Conservation (phyloP, 2,797 vertebrate species). For the Chloroceryle amazona region DNA sequence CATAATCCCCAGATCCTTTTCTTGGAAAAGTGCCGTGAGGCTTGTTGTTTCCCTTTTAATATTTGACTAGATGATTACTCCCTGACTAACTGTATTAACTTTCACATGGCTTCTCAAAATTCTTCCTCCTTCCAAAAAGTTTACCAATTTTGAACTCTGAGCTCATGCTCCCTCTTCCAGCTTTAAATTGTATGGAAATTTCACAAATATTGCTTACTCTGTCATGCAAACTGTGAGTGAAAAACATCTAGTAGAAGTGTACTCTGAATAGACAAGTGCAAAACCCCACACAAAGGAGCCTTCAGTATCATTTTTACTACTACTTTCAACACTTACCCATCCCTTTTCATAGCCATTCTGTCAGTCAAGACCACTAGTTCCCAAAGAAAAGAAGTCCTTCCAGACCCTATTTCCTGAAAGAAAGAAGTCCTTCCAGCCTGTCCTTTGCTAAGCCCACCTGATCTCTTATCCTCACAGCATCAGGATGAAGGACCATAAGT, state of each 20-base stretch:
- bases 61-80: not conserved
- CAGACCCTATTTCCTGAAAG: not conserved
- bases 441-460: not conserved
- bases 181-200: not conserved
- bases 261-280: not conserved
- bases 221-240: not conserved
- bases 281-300: not conserved
- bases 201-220: not conserved
- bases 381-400: no score
- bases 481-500: not conserved
- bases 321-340: not conserved
- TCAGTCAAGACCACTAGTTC: not conserved
- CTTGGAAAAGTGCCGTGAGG: fast-evolving
- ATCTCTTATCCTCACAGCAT: not conserved
- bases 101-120: not conserved
- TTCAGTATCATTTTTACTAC: not conserved
- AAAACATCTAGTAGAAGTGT: not conserved
- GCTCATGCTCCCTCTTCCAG: not conserved
- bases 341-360: fast-evolving
- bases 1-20: not conserved
- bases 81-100: not conserved
- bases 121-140: not conserved
- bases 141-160: not conserved
- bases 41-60: not conserved
- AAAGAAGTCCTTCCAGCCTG: not conserved